phyloP scores from a whole-genome alignment of 64 coral and sea anemone genomes.

The Anthopleura sola region DNA sequence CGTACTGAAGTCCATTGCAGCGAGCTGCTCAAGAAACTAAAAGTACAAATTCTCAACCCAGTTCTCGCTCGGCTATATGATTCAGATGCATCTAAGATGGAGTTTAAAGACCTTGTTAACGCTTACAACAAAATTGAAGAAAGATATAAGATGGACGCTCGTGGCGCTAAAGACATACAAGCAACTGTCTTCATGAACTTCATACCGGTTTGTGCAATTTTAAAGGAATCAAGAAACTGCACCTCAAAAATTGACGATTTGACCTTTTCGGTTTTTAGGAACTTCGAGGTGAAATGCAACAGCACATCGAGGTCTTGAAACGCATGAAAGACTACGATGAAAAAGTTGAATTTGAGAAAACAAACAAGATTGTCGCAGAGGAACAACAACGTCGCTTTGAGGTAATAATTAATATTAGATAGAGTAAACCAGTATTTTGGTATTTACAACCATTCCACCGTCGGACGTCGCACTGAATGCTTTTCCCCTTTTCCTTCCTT shows the following conservation, averaged over 20 bases:
- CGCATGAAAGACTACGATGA: constrained; percentile 83
- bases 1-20: constrained; percentile 22
- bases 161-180: constrained; percentile 63
- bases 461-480: too few relatives aligned
- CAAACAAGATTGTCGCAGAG: constrained; percentile 39
- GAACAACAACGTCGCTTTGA: constrained; percentile 21
- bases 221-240: not conserved
- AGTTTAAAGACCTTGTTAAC: constrained; percentile 53
- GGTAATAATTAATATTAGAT: constrained; percentile 13
- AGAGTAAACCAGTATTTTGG: not conserved
- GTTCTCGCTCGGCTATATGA: constrained; percentile 19
- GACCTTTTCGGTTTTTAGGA: constrained; percentile 25
- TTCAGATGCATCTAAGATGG: constrained; percentile 34
- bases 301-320: constrained; percentile 61
- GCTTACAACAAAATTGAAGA: constrained; percentile 55
- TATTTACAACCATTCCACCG: too few relatives aligned
- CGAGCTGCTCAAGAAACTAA: constrained; percentile 26
- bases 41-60: constrained; percentile 35
- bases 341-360: constrained; percentile 51
- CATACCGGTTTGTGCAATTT: constrained; percentile 55
- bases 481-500: not conserved
- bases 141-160: constrained; percentile 31
- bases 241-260: too few relatives aligned
- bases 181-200: constrained; percentile 63
- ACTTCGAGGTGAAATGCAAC: constrained; percentile 69